Evolutionary conservation across 2,888 invertebrate species (phyloP).

Genomic region (Strigamia transsilvanica): DNA sequence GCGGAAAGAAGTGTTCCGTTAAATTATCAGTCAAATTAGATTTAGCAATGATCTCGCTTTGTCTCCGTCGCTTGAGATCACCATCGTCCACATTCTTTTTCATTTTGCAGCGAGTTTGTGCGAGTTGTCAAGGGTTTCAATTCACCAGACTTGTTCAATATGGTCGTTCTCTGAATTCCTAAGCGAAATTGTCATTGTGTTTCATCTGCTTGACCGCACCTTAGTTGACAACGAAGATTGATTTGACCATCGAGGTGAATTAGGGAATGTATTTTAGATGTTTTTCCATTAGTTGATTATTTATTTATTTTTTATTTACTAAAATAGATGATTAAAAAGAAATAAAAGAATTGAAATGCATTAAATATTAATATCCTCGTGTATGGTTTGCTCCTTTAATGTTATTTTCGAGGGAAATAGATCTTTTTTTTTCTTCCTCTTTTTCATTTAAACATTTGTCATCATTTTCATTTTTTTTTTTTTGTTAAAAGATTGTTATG

Average conservation of each 20-base stretch:
- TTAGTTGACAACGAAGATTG: not conserved
- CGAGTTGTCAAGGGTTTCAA: conserved; percentile 17
- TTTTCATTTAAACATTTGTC: not conserved
- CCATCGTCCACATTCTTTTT: not conserved
- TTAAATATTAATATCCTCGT: not conserved
- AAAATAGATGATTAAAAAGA: not conserved
- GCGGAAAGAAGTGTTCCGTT: conserved; percentile 6
- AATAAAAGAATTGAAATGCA: not conserved
- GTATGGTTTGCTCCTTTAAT: not conserved
- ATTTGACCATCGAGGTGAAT: not conserved
- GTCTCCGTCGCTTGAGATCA: not conserved
- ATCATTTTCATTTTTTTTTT: not conserved
- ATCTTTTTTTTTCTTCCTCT: not conserved
- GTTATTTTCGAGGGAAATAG: not conserved
- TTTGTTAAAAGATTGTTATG: not conserved
- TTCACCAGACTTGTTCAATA: conserved; percentile 14
- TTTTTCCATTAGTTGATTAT: not conserved
- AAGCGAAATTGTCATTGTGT: conserved; percentile 29
- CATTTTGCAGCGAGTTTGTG: conserved; percentile 6
- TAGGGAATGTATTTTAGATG: not conserved
- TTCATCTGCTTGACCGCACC: conserved; percentile 28
- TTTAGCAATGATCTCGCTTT: conserved; percentile 12
- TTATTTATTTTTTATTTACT: not conserved
- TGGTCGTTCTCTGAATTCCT: conserved; percentile 31
- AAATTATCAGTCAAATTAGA: conserved; percentile 29